Evolutionary conservation across 30 jellyfish, hydroid and myxozoan species (phyloP), one percentile per base, ranked within the genome.

Genomic region (Phacellophora camtschatica): DNA sequence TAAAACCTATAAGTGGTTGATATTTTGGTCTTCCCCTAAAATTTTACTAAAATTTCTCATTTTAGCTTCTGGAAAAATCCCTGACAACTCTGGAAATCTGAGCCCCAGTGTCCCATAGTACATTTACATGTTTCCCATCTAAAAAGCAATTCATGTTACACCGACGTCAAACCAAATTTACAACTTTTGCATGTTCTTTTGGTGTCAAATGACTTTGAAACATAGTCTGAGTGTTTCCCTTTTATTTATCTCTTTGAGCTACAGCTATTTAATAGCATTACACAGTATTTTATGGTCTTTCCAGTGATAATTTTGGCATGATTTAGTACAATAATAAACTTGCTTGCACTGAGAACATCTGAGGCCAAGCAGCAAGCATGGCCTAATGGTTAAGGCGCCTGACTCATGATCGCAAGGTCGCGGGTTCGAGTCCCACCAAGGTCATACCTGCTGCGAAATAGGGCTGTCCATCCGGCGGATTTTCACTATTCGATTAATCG

Each of bases 21-120:
- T 39, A 31, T 64, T 30, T 64, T 37, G 58, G 8, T 34, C 78
- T n/a, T 33, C 78, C 55, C 55, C 78, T 12, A 64, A 64, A 20
- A 31, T 33, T 59, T 31, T 58, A 24, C 28, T 61, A 24, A 24
- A 13, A 18, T 28, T 61, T 61, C 56, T 28, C 19, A 61, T 58
- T 18, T 18, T 19, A 61, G 6, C 6, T 61, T 13, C 10, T 28
- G 19, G 54, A 37, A 31, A 10, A 30, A 16, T 31, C n/a, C 58
- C 25, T 37, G 13, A 12, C 31, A 64, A 13, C 58, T 4, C 28
- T 31, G 65, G 30, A 31, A 24, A 64, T 5, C 32, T 64, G 66
- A 6, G 78, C 65, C 4, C 78, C 78, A 37, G 78, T 64, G 58
- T 64, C 78, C 78, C 78, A 64, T 35, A 64, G n/a, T 29, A 22